Conservation (phyloP, 2,888 invertebrate species). For the Trichopoda pennipes region DNA sequence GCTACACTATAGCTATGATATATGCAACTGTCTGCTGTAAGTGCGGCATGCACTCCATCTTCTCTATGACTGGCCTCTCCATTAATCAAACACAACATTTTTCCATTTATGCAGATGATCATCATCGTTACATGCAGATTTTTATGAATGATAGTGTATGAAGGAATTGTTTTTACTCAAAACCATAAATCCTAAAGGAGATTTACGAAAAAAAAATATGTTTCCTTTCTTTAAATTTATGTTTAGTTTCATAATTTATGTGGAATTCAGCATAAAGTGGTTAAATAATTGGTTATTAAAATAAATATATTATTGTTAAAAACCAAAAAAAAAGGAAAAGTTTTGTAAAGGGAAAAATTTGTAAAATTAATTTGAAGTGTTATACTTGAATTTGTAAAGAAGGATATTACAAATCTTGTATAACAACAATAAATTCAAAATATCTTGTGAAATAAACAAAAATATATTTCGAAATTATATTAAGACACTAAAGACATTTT, state of each 20-base stretch:
- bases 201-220: constrained; percentile 23
- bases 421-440: too few species aligned
- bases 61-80: constrained; percentile 38
- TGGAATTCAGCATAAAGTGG: constrained; percentile 49
- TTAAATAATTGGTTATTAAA: constrained; percentile 56
- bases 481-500: too few species aligned
- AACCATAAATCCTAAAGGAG: constrained; percentile 55
- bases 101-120: constrained; percentile 49
- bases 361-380: not conserved
- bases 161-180: constrained; percentile 41
- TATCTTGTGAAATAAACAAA: too few species aligned
- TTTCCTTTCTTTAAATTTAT: constrained; percentile 5
- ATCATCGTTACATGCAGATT: constrained; percentile 52
- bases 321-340: not conserved
- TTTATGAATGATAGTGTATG: constrained; percentile 33
- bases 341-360: not conserved
- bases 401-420: too few species aligned
- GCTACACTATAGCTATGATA: not conserved
- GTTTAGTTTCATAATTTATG: constrained; percentile 50
- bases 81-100: constrained; percentile 57
- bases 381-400: too few species aligned
- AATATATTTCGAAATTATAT: too few species aligned
- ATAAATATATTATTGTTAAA: not conserved
- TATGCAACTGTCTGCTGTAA: constrained; percentile 22
- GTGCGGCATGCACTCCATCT: constrained; percentile 22